Evolutionary conservation across 2,113 vertebrate species (phyloP), one percentile per base, ranked within the genome.

Genomic region (human (Homo sapiens)): DNA sequence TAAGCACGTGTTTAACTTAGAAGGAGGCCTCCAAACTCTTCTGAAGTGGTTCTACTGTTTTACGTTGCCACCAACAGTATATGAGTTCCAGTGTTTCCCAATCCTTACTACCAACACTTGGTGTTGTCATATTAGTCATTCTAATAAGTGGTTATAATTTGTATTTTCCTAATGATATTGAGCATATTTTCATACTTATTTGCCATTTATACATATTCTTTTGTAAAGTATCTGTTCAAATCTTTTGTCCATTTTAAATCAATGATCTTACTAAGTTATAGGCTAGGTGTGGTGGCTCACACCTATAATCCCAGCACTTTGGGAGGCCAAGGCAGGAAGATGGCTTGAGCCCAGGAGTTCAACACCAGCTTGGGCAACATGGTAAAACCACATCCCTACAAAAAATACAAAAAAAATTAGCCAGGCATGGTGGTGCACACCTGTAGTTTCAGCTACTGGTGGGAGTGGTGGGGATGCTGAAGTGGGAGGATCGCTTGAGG

Each of bases 161-260:
- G 30, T 30, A 45, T 89, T 68, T 82, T 45, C 50, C 59, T 23
- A 43, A 93, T 12, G 79, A 93, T 16, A 1, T 40, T 68, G 45
- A 82, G 27, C 81, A 92, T 80, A 81, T 86, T 91, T 83, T 85
- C 55, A 59, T 82, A 43, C 38, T 90, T 59, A 35, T 92, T 55
- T 94, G 3, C 22, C 52, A 75, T 90, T 61, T 88, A 25, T 55
- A 72, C 30, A 48, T 59, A 84, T 78, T 85, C 18, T 96, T 95
- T 89, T 78, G 0, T 40, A 48, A 68, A 81, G 13, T 82, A 30
- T 78, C 27, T 78, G 5, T 72, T 32, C n/a, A 75, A 95, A 57
- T 76, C 23, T 91, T 95, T 55, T 89, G 38, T 8, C 45, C 61
- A 76, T 90, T 52, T 96, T 70, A 68, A 93, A 85, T 92, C 5